These are phyloP conservation scores for Deroplatys truncata DNA, from an alignment of 2,888 invertebrate genomes.

Conservation along the genomic window DNA sequence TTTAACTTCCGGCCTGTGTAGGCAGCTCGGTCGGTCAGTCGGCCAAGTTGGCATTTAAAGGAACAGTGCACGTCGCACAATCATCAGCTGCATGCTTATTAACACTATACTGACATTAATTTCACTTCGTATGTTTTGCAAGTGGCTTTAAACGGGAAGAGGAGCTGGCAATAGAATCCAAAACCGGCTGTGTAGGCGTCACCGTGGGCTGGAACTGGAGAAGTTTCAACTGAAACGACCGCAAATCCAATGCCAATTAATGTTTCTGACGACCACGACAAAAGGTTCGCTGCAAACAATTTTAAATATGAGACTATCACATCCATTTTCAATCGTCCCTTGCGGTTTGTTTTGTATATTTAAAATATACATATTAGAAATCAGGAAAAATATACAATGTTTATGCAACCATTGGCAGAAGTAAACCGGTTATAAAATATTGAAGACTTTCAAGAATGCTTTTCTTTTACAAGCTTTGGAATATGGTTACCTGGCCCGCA, in stretches of 20 bases:
- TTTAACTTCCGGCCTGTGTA: background rate
- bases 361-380: too few species aligned
- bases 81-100: conserved; percentile 16
- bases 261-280: background rate
- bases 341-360: too few species aligned
- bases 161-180: background rate
- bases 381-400: too few species aligned
- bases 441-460: too few species aligned
- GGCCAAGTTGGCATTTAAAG: background rate
- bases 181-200: background rate
- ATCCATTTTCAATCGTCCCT: too few species aligned
- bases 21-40: background rate
- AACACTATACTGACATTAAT: conserved; percentile 11
- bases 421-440: too few species aligned
- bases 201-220: background rate
- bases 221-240: background rate
- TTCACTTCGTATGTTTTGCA: conserved; percentile 9
- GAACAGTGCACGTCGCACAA: conserved; percentile 21
- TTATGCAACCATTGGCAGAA: too few species aligned
- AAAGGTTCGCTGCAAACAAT: too few species aligned
- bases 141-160: background rate
- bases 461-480: too few species aligned
- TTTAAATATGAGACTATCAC: too few species aligned
- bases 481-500: too few species aligned
- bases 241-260: background rate